Base-by-base conservation (phyloP, 1,140 invertebrate species). In the Leptinotarsa undecemlineata region DNA sequence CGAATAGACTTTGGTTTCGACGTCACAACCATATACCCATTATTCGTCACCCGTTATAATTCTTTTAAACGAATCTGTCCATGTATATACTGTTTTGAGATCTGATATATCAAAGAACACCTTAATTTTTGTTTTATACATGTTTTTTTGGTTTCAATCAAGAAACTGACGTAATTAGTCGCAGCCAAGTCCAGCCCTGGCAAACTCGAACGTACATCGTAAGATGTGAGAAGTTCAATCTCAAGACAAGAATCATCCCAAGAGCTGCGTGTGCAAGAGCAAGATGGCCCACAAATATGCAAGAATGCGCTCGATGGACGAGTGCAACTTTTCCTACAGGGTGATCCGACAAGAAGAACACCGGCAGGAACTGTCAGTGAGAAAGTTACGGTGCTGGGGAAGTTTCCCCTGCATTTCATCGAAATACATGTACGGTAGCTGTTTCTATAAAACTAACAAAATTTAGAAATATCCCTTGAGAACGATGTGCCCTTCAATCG, bases 221-320 rank as follows among this genome's bases (percentile, higher is more conserved):
- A 64, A 11, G 1, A 15, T 20, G 62, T 64, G 21, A 11, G 62
- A 64, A 64, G 62, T 26, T 15, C 11, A 14, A 3, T 57, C 51
- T 19, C 15, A 19, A 57, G 51, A 57, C 51, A 19, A 57, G 17
- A 57, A 17, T n/a, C 51, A 57, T 17, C 15, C n/a, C 17, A 1
- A n/a, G 17, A 19, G 17, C 20, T 19, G 6, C 20, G 4, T 21
- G 62, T 23, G n/a, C 23, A 21, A 64, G 62, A 64, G 62, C 23
- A 21, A 64, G 11, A 64, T 64, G 62, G 62, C 62, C 21, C 15
- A 64, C 21, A 64, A 64, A 64, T 64, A 64, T 64, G 23, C 62
- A 26, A 64, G 11, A 64, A 4, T 15, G 15, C 51, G 14, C 0
- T 57, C 13, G 17, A 15, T 15, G 51, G n/a, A 15, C 51, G n/a